Percentiles rank a stretch among this genome's conserved stretches.
These are phyloP conservation scores for Hypanus sabinus DNA, from an alignment of 2,113 vertebrate genomes.

Conservation along the genomic window DNA sequence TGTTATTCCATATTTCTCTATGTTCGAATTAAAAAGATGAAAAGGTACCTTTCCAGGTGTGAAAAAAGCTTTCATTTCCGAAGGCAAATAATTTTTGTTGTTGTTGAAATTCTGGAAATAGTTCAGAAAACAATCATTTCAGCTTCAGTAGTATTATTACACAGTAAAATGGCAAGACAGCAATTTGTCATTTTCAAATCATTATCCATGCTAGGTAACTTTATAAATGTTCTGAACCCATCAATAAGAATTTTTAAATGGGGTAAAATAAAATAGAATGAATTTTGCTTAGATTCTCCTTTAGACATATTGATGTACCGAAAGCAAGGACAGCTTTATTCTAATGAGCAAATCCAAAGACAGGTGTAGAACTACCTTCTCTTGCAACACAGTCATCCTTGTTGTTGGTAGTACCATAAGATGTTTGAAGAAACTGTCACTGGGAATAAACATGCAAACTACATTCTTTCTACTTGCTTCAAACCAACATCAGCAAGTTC, in stretches of 20 bases:
- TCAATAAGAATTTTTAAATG: not conserved
- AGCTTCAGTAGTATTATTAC: not conserved
- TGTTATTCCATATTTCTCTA: not conserved
- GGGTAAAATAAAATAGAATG: not conserved
- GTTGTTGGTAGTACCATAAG: not conserved
- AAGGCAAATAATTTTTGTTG: constrained; percentile 94
- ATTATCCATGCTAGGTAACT: not conserved
- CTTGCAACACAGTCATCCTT: not conserved
- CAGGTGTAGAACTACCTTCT: not conserved
- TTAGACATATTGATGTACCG: too few relatives aligned
- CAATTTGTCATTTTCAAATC: not conserved
- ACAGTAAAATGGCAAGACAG: not conserved
- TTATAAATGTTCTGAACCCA: not conserved
- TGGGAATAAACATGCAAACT: not conserved
- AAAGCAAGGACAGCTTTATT: not conserved
- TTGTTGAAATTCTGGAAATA: constrained; percentile 87
- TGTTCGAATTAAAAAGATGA: not conserved
- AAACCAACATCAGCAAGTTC: not conserved
- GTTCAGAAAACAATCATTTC: constrained; percentile 6
- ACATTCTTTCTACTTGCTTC: not conserved
- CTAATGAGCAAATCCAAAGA: not conserved
- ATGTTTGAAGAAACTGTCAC: not conserved
- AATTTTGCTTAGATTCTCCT: not conserved
- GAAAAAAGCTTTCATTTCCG: constrained; percentile 96
- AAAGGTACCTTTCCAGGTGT: constrained; percentile 84